Evolutionary conservation across 2,888 invertebrate genomes (phyloP), one percentile per base, ranked within the genome.

Genomic region (Campoplex capitator): DNA sequence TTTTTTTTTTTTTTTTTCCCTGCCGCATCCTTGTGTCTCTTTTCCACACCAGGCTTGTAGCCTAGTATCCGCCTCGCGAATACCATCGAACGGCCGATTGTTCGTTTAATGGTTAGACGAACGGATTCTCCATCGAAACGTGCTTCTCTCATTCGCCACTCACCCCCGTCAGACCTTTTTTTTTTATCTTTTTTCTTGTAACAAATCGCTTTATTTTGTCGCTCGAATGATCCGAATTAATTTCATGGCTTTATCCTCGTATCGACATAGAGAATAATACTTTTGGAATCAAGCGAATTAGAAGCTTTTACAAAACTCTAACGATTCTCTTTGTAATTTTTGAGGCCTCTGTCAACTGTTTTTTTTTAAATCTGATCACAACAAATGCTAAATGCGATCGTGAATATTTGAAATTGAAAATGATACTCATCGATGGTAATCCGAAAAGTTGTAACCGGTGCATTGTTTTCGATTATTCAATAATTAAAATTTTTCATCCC

Each of bases 41-140:
- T 38, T 80, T 73, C 38, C 62, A n/a, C n/a, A 16, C 16, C 45
- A 8, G 68, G 38, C 23, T 54, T 18, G 51, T 35, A 80, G 23
- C 48, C 56, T 73, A n/a, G 35, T 71, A 18, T 42, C 42, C 16
- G 13, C 23, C 32, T 68, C 38, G 32, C 42, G 18, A 70, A 79
- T 23, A 56, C 54, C 73, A 73, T 73, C 62, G 48, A 79, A 48
- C 18, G 45, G 45, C 70, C 48, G 70, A 79, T 79, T 58, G 79
- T 79, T 79, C 70, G 56, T 58, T 70, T 56, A 79, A 79, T 45
- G 70, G 62, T 76, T 16, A 76, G n/a, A 62, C 45, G n/a, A 42
- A 58, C 42, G 54, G 18, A 75, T 75, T 42, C 45, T 23, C 42
- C 58, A 75, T 56, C 45, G 45, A 48, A 28, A 51, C 42, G 23